A percentile compares a stretch with the other conserved stretches of the same genome.
These are phyloP conservation scores for Clarias pachynema DNA, from an alignment of 2,797 vertebrate genomes.

Conservation along the genomic window DNA sequence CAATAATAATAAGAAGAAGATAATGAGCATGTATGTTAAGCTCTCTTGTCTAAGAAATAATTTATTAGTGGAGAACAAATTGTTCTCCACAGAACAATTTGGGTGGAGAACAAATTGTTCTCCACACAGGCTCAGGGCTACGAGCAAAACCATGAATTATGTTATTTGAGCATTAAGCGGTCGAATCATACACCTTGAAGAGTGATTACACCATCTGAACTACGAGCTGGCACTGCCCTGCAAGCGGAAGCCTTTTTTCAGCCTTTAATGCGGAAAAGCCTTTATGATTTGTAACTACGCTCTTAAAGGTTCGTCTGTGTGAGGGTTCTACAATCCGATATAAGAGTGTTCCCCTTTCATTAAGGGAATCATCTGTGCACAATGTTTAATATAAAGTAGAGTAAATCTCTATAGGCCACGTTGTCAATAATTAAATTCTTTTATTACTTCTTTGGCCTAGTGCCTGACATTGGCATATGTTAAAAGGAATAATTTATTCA, in stretches of 20 bases:
- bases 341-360: background rate
- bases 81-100: slow-evolving; percentile 49
- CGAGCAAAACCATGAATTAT: slow-evolving; percentile 62
- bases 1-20: background rate
- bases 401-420: background rate
- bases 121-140: slow-evolving; percentile 58
- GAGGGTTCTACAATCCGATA: background rate
- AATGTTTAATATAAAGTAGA: background rate
- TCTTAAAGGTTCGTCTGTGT: background rate
- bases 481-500: background rate
- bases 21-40: background rate
- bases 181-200: slow-evolving; percentile 70
- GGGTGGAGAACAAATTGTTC: slow-evolving; percentile 68
- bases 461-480: background rate
- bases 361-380: background rate
- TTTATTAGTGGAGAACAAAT: slow-evolving; percentile 63
- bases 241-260: background rate
- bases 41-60: background rate
- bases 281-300: background rate
- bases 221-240: slow-evolving; percentile 15
- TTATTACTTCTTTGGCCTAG: background rate
- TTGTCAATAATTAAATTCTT: background rate
- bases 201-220: slow-evolving; percentile 64
- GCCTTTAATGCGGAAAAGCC: background rate
- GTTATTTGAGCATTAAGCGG: slow-evolving; percentile 62